Percentiles rank a stretch among this genome's conserved stretches.
These are phyloP conservation scores for Andrena hattorfiana DNA, from an alignment of 2,888 invertebrate species.

Conservation along the genomic window DNA sequence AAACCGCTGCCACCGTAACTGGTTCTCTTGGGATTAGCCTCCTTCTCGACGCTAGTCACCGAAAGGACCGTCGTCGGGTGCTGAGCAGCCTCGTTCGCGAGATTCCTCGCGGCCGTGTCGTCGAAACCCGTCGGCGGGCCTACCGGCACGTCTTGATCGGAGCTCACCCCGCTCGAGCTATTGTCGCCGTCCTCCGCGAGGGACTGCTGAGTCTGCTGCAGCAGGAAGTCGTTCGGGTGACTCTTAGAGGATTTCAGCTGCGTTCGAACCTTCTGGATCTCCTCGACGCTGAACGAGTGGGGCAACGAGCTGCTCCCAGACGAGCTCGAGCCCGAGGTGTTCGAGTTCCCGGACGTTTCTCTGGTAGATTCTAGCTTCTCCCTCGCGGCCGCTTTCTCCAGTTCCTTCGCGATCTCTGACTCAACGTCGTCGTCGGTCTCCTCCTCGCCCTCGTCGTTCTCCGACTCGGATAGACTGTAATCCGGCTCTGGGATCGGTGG, in stretches of 20 bases:
- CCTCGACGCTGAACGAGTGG: slow-evolving; percentile 95
- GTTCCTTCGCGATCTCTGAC: slow-evolving; percentile 86
- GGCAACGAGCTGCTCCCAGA: slow-evolving; percentile 91
- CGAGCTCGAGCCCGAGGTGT: slow-evolving; percentile 83
- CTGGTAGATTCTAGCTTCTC: slow-evolving; percentile 83
- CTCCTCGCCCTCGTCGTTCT: slow-evolving; percentile 88
- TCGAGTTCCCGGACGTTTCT: slow-evolving; percentile 85
- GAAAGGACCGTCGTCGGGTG: slow-evolving; percentile 72
- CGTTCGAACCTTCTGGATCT: slow-evolving; percentile 94
- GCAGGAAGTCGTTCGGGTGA: slow-evolving; percentile 92
- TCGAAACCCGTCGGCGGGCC: slow-evolving; percentile 86
- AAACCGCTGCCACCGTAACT: slow-evolving; percentile 83
- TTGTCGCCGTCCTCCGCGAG: slow-evolving; percentile 92
- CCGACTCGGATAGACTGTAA: slow-evolving; percentile 95
- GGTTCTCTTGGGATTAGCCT: slow-evolving; percentile 78
- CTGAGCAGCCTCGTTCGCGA: slow-evolving; percentile 77
- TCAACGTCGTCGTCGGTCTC: slow-evolving; percentile 87
- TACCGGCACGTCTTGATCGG: slow-evolving; percentile 91
- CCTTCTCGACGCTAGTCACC: slow-evolving; percentile 79
- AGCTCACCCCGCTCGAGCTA: slow-evolving; percentile 95
- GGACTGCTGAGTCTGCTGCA: slow-evolving; percentile 85
- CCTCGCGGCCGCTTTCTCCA: slow-evolving; percentile 86
- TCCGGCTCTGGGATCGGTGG: slow-evolving; percentile 97
- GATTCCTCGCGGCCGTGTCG: slow-evolving; percentile 82
- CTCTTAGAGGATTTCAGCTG: slow-evolving; percentile 94